phyloP scores from a whole-genome alignment of 2,113 vertebrate species.

The Formicarius rufipectus region DNA sequence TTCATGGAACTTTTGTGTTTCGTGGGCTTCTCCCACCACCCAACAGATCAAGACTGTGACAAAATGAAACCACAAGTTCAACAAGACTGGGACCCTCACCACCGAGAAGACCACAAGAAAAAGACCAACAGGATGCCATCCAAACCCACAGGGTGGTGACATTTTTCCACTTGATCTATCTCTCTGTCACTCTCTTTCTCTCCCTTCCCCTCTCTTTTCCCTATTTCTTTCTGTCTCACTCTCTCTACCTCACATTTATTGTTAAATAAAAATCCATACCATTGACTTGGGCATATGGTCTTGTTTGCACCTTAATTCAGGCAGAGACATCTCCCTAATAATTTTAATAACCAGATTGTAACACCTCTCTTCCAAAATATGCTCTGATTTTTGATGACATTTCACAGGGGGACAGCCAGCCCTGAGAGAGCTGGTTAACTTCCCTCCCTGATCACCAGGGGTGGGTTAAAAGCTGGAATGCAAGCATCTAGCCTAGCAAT shows the following conservation, averaged over 20 bases:
- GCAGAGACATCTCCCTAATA: background rate
- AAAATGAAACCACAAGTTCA: background rate
- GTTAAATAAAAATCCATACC: background rate
- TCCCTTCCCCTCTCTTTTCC: background rate
- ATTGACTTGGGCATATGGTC: background rate
- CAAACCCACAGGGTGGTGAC: background rate
- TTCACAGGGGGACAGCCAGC: background rate
- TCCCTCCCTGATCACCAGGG: background rate
- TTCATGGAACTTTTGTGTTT: background rate
- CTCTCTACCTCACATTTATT: background rate
- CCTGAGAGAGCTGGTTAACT: background rate
- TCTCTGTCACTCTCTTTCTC: background rate
- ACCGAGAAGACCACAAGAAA: background rate
- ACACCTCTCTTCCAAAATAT: background rate
- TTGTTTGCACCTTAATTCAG: background rate
- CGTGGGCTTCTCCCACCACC: background rate
- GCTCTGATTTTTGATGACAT: background rate
- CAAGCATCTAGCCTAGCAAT: background rate
- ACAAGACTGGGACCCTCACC: background rate
- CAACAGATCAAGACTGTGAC: background rate
- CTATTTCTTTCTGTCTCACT: background rate
- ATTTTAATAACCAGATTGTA: background rate
- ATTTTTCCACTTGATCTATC: background rate
- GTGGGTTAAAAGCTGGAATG: background rate
- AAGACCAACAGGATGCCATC: background rate